A percentile compares a stretch with the other conserved stretches of the same genome.
Conservation (phyloP, 2,113 vertebrate genomes). For the Brachyhypopomus gauderio region DNA sequence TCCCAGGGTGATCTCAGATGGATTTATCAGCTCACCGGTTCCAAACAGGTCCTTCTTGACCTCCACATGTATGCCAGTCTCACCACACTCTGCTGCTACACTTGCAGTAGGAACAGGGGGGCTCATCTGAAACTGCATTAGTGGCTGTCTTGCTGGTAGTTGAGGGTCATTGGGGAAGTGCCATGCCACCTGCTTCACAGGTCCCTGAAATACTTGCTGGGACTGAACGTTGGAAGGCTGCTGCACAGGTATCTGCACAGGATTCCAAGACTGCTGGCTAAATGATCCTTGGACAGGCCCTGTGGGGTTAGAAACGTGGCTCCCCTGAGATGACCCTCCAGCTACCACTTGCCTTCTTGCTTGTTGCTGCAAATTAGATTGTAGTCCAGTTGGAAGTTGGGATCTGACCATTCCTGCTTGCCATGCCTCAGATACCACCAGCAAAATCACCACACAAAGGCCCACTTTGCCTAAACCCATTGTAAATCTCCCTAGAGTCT, state of each 20-base stretch:
- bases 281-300: not conserved
- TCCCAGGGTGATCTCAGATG: no score
- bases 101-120: no score
- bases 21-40: no score
- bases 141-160: no score
- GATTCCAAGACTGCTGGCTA: not conserved
- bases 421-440: not conserved
- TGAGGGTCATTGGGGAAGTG: no score
- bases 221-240: no score
- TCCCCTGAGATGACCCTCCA: not conserved
- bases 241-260: not conserved
- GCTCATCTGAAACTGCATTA: no score
- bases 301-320: not conserved
- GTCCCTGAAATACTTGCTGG: slow-evolving; percentile 26
- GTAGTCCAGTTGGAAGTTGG: not conserved
- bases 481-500: no score
- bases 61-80: no score
- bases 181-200: slow-evolving; percentile 48
- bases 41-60: no score
- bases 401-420: not conserved
- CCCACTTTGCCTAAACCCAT: no score
- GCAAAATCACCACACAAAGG: not conserved
- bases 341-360: not conserved
- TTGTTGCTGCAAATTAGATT: not conserved
- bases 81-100: no score